phyloP scores from a whole-genome alignment of 2,113 vertebrate genomes.

The Mixornis gularis region DNA sequence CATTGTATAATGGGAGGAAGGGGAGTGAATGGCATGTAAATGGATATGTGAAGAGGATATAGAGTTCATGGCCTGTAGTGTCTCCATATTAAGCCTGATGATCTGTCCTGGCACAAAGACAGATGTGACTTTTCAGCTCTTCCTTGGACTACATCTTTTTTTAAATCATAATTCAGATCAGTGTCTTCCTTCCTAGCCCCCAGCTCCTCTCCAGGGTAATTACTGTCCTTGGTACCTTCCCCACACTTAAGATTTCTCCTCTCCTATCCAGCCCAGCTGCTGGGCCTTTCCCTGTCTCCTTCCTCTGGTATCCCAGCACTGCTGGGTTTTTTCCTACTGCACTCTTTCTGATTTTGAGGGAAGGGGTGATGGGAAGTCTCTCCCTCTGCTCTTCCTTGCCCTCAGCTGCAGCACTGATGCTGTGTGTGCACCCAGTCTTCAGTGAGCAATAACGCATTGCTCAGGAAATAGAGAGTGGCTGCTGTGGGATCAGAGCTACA shows the following conservation, averaged over 20 bases:
- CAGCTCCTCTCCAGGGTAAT: background rate
- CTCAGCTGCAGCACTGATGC: background rate
- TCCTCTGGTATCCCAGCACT: background rate
- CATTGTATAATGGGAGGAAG: background rate
- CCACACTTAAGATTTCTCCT: background rate
- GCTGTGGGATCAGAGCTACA: background rate
- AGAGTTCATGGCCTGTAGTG: background rate
- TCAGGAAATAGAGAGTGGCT: background rate
- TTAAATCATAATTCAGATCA: background rate
- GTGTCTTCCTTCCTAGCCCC: background rate
- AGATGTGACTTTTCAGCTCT: background rate
- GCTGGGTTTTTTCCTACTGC: background rate
- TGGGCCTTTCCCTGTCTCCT: background rate
- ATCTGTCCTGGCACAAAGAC: background rate
- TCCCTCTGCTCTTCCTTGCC: background rate
- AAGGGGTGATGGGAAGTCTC: background rate
- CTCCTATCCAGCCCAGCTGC: background rate
- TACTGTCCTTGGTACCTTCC: background rate
- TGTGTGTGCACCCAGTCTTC: background rate
- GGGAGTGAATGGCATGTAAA: background rate
- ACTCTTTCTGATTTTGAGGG: background rate
- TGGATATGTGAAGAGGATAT: background rate
- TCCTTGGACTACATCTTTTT: background rate
- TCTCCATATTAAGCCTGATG: background rate
- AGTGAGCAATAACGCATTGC: background rate